Percentiles rank a stretch among this genome's conserved stretches.
phyloP scores from a whole-genome alignment of 2,797 vertebrate species.

The Pipistrellus pygmaeus region DNA sequence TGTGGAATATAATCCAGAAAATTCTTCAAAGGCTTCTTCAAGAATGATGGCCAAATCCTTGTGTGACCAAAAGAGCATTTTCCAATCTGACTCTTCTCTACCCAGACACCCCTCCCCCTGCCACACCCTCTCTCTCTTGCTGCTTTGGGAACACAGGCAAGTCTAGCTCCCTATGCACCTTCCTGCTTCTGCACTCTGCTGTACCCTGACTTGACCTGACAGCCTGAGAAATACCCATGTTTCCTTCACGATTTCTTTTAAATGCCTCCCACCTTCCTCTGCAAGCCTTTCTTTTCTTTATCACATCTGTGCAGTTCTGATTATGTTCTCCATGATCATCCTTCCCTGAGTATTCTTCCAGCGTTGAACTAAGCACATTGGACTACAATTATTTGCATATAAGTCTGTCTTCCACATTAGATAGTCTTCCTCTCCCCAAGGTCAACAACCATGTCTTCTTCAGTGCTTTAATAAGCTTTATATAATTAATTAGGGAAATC shows the following conservation, averaged over 20 bases:
- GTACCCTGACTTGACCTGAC: background rate
- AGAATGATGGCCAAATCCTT: background rate
- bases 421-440: background rate
- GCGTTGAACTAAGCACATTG: background rate
- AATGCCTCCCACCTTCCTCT: background rate
- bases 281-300: background rate
- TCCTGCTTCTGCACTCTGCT: background rate
- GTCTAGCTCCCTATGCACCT: background rate
- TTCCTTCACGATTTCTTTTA: conserved; percentile 11
- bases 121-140: accelerated
- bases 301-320: background rate
- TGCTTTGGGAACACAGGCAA: background rate
- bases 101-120: background rate
- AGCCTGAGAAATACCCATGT: background rate
- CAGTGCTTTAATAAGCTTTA: background rate
- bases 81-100: background rate
- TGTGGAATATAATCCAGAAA: background rate
- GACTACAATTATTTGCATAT: background rate
- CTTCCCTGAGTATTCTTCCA: background rate
- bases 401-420: background rate
- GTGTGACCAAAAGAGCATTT: background rate
- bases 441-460: background rate
- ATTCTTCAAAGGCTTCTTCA: background rate
- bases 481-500: background rate
- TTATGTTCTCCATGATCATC: background rate